These are phyloP conservation scores for Brachirus orientalis DNA, from an alignment of 2,113 vertebrate species.

Conservation along the genomic window DNA sequence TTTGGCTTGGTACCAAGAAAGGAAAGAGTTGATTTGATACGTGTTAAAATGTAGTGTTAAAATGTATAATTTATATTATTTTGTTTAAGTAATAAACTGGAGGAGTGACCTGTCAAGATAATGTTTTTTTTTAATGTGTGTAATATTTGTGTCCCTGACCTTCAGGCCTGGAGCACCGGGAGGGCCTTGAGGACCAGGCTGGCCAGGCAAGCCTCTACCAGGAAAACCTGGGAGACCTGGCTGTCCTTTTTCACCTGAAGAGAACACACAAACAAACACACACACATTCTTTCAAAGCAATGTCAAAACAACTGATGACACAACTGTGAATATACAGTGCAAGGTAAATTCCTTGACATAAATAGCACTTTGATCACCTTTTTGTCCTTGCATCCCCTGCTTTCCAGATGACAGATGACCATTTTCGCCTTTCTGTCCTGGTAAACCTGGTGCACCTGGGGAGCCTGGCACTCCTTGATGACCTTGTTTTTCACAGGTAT, in stretches of 20 bases:
- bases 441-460: conserved; percentile 39
- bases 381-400: conserved; percentile 43
- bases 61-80: too few relatives aligned
- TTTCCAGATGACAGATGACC: conserved; percentile 21
- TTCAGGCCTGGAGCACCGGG: conserved; percentile 65
- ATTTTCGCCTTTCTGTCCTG: conserved; percentile 61
- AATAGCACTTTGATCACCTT: conserved; percentile 42
- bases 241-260: conserved; percentile 69
- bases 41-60: too few relatives aligned
- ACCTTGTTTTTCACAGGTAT: conserved; percentile 38
- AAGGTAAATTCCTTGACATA: not conserved
- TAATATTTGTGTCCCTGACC: conserved; percentile 53
- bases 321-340: not conserved
- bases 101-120: too few relatives aligned
- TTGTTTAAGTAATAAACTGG: too few relatives aligned
- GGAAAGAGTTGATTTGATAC: too few relatives aligned
- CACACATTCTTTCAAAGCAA: not conserved
- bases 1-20: too few relatives aligned
- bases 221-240: conserved; percentile 46
- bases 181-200: conserved; percentile 55
- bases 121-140: too few relatives aligned
- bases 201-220: conserved; percentile 50
- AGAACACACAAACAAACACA: conserved; percentile 15
- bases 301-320: not conserved
- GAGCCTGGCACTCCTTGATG: conserved; percentile 36